Conservation (phyloP, 2,888 invertebrate genomes). For the Tachina fera region DNA sequence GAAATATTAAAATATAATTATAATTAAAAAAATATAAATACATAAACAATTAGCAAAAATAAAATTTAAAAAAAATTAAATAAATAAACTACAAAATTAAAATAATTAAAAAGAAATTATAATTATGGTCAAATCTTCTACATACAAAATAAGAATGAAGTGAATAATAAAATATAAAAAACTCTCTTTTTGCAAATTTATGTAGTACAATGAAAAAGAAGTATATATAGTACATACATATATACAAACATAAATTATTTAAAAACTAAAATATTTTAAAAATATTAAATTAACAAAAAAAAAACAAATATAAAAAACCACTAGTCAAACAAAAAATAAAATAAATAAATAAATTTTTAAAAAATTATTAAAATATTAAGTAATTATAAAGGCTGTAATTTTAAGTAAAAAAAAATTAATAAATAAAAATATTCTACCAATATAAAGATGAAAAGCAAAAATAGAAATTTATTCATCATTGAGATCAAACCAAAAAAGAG, state of each 20-base stretch:
- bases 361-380: conserved; percentile 75
- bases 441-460: conserved; percentile 67
- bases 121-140: conserved; percentile 40
- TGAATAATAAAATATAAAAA: conserved; percentile 18
- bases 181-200: conserved; percentile 74
- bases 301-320: conserved; percentile 42
- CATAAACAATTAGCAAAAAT: conserved; percentile 19
- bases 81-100: conserved; percentile 54
- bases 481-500: conserved; percentile 56
- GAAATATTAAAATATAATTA: background rate
- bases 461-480: conserved; percentile 45
- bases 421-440: conserved; percentile 65
- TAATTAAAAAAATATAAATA: conserved; percentile 8
- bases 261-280: conserved; percentile 43
- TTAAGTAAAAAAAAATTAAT: conserved; percentile 78
- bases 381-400: conserved; percentile 83
- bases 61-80: conserved; percentile 25
- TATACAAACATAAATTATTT: conserved; percentile 64
- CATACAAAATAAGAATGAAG: conserved; percentile 27
- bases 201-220: conserved; percentile 79
- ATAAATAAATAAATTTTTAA: conserved; percentile 61
- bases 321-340: conserved; percentile 57
- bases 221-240: conserved; percentile 65
- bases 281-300: conserved; percentile 14
- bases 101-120: conserved; percentile 9